phyloP scores from a whole-genome alignment of 2,113 vertebrate species.

The Malurus alboscapulatus region DNA sequence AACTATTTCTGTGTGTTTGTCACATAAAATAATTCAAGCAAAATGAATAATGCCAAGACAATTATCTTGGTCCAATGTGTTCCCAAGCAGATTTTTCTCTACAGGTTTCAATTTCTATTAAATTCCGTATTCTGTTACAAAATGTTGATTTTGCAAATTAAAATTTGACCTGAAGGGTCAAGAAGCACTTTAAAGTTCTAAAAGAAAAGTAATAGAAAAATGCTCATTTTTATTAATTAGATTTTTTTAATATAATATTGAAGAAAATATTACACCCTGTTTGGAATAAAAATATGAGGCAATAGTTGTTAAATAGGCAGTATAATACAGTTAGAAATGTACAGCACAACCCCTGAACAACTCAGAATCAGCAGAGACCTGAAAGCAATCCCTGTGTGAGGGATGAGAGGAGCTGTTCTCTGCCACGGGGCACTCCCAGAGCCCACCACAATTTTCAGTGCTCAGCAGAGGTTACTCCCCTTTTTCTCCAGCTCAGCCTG shows the following conservation, averaged over 20 bases:
- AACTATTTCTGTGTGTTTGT: neutral
- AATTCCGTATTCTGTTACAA: neutral
- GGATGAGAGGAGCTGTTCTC: neutral
- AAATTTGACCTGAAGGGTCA: neutral
- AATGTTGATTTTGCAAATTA: constrained; percentile 25
- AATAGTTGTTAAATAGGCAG: neutral
- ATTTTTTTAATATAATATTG: neutral
- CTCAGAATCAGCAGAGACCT: neutral
- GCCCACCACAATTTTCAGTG: neutral
- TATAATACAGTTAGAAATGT: neutral
- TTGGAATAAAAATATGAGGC: constrained; percentile 10
- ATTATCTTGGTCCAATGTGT: neutral
- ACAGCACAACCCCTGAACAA: neutral
- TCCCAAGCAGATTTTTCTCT: constrained; percentile 27
- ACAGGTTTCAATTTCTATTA: neutral
- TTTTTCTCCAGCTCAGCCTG: neutral
- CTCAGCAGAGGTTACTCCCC: neutral
- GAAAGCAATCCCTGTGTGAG: neutral
- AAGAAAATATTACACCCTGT: neutral
- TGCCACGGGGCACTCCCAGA: neutral
- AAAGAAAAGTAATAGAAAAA: constrained; percentile 26
- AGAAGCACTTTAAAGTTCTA: neutral
- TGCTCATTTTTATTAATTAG: constrained; percentile 34
- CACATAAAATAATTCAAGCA: neutral
- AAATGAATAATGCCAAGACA: neutral